phyloP scores from a whole-genome alignment of 2,113 vertebrate species.

The Boleophthalmus pectinirostris region DNA sequence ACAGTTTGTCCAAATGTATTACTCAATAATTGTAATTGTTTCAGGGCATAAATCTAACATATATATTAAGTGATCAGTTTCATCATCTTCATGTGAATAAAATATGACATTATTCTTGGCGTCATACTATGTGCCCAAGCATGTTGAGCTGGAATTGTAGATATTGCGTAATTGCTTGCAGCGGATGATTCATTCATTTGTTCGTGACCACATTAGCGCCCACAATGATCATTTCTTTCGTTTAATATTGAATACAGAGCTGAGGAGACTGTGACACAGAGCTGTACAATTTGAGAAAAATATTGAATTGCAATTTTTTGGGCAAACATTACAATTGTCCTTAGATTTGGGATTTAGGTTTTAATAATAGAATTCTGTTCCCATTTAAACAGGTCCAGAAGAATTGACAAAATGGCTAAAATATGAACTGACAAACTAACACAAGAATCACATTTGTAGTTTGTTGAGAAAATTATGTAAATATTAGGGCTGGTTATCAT shows the following conservation, averaged over 20 bases:
- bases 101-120: slow-evolving; percentile 4
- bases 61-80: neutral
- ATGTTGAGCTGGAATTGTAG: neutral
- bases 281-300: too few species aligned
- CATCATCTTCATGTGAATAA: neutral
- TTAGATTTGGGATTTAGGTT: too few species aligned
- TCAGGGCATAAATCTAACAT: neutral
- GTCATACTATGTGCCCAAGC: slow-evolving; percentile 11
- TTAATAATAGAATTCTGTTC: too few species aligned
- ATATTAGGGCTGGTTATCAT: too few species aligned
- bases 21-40: neutral
- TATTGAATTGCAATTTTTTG: too few species aligned
- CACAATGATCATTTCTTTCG: neutral
- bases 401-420: too few species aligned
- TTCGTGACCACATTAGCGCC: neutral
- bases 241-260: slow-evolving; percentile 43
- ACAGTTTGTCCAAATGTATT: neutral
- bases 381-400: too few species aligned
- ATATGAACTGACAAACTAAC: too few species aligned
- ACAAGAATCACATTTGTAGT: too few species aligned
- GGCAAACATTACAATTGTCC: too few species aligned
- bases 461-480: too few species aligned
- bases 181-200: slow-evolving; percentile 24
- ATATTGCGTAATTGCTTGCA: slow-evolving; percentile 44
- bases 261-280: slow-evolving; percentile 20